A percentile compares a stretch with the other conserved stretches of the same genome.
These are phyloP conservation scores for Gouania willdenowi DNA, from an alignment of 2,797 vertebrate genomes.

Conservation along the genomic window DNA sequence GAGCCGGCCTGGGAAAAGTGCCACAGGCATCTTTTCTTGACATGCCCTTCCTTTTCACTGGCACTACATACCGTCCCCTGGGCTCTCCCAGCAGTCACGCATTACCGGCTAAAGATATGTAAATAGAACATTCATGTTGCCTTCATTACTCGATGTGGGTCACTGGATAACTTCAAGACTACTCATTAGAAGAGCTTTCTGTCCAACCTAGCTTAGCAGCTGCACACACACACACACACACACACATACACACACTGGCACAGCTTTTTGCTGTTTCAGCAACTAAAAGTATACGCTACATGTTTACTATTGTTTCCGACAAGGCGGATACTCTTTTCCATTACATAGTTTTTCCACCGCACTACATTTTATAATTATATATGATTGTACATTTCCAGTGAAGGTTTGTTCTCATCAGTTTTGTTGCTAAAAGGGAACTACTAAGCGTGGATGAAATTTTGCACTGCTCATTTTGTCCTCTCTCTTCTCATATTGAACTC, in stretches of 20 bases:
- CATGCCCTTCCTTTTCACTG: constrained; percentile 43
- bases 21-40: constrained; percentile 36
- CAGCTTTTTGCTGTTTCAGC: constrained; percentile 37
- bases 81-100: constrained; percentile 60
- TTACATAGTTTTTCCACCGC: constrained; percentile 6
- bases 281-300: constrained; percentile 8
- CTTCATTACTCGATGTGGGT: constrained; percentile 74
- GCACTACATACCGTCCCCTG: constrained; percentile 37
- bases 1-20: constrained; percentile 33
- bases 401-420: background rate
- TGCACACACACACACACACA: constrained; percentile 35
- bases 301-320: constrained; percentile 26
- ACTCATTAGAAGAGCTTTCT: constrained; percentile 66
- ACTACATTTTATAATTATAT: constrained; percentile 13
- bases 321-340: constrained; percentile 7
- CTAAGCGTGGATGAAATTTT: background rate
- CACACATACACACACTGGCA: too few species aligned
- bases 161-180: constrained; percentile 66
- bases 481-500: background rate
- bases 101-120: constrained; percentile 71
- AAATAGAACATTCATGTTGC: constrained; percentile 70
- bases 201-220: constrained; percentile 42
- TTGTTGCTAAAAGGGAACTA: background rate
- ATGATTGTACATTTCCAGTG: background rate
- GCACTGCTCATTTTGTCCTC: background rate